phyloP scores from a whole-genome alignment of 2,888 invertebrate genomes.

The Diaperis boleti region DNA sequence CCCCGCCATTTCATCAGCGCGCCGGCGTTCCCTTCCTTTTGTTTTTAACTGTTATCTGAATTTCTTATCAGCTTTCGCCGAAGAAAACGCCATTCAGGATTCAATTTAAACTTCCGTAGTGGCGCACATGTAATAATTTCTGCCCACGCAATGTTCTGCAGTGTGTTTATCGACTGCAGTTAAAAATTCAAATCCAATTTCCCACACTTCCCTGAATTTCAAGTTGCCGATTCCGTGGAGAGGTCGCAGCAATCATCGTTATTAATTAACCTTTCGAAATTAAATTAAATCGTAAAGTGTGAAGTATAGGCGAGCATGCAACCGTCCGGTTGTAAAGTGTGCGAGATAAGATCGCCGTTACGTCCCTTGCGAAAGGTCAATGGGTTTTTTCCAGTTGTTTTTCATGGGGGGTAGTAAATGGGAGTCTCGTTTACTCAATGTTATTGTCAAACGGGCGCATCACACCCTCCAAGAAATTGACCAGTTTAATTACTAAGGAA shows the following conservation, averaged over 20 bases:
- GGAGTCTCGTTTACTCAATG: too few species aligned
- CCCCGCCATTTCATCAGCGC: neutral
- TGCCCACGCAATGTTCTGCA: constrained; percentile 4
- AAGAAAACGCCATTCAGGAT: constrained; percentile 7
- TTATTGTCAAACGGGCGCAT: too few species aligned
- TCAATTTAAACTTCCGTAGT: constrained; percentile 10
- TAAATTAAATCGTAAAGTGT: constrained; percentile 24
- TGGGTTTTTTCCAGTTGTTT: too few species aligned
- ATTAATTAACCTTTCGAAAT: constrained; percentile 6
- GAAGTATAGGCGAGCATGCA: constrained; percentile 9
- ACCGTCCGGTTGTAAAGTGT: constrained; percentile 14
- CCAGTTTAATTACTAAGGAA: too few species aligned
- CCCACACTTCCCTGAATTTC: neutral
- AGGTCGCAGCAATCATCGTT: neutral
- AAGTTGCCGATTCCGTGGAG: neutral
- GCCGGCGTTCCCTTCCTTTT: neutral
- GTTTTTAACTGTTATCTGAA: neutral
- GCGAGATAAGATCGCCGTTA: constrained; percentile 26
- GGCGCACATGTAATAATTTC: constrained; percentile 6
- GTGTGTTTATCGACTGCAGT: neutral
- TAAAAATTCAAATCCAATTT: constrained; percentile 9
- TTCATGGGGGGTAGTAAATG: too few species aligned
- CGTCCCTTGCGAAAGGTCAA: too few species aligned
- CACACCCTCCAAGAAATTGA: too few species aligned
- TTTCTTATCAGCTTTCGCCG: constrained; percentile 16